Conservation (phyloP, 2,797 vertebrate genomes). For the Acanthiza pusilla region DNA sequence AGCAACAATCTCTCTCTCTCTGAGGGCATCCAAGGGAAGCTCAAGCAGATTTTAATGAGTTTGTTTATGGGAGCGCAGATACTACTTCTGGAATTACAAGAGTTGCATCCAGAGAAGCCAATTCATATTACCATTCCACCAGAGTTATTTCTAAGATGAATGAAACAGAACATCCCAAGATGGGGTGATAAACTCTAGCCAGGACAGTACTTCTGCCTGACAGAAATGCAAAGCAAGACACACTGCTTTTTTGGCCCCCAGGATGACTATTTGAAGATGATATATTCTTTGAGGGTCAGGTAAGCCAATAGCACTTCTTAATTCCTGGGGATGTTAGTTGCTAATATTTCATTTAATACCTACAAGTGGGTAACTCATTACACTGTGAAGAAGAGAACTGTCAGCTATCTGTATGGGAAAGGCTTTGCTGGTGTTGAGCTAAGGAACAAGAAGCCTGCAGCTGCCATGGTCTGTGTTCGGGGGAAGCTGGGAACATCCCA, state of each 20-base stretch:
- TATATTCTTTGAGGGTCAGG: not conserved
- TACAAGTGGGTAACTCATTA: not conserved
- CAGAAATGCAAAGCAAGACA: not conserved
- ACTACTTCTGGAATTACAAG: not conserved
- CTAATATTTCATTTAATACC: not conserved
- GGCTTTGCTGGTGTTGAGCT: not conserved
- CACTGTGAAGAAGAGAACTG: not conserved
- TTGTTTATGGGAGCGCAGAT: not conserved
- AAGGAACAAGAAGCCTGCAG: accelerated
- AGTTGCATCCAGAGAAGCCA: not conserved
- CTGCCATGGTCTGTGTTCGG: not conserved
- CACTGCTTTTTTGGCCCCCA: not conserved
- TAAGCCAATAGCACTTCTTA: not conserved
- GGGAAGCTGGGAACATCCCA: accelerated
- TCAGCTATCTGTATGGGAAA: not conserved
- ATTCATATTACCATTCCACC: not conserved
- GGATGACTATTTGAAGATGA: not conserved
- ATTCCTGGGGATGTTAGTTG: not conserved
- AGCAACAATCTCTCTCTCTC: not conserved
- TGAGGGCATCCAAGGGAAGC: not conserved
- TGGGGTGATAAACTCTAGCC: not conserved
- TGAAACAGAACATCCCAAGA: not conserved
- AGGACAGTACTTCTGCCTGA: not conserved
- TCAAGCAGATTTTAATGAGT: not conserved
- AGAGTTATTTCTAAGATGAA: not conserved